Percentiles rank a stretch among this genome's conserved stretches.
These are phyloP conservation scores for Galbula dea DNA, from an alignment of 2,113 vertebrate species.

Conservation along the genomic window DNA sequence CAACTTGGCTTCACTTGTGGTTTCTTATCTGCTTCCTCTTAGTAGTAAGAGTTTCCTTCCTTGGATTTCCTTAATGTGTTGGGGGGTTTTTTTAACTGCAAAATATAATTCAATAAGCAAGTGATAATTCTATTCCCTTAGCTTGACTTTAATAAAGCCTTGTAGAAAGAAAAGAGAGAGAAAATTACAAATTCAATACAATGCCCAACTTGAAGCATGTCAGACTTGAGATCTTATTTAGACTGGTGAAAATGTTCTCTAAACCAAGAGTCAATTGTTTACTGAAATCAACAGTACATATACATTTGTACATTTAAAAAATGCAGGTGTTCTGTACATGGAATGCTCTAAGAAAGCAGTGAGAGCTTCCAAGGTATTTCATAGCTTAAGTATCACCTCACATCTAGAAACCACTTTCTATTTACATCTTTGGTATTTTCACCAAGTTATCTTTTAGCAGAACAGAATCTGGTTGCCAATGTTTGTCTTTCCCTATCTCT, in stretches of 20 bases:
- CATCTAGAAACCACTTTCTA: neutral
- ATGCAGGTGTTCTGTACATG: neutral
- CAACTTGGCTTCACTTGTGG: constrained; percentile 8
- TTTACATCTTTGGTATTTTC: neutral
- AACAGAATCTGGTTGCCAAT: neutral
- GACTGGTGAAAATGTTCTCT: neutral
- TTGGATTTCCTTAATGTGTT: neutral
- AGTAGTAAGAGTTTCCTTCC: constrained; percentile 44
- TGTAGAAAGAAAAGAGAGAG: neutral
- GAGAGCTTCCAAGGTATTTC: neutral
- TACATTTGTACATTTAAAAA: neutral
- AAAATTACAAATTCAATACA: neutral
- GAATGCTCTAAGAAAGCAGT: neutral
- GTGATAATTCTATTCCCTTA: neutral
- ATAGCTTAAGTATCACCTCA: neutral
- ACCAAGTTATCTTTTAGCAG: neutral
- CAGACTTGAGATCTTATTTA: neutral
- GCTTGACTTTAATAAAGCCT: neutral
- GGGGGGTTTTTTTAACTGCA: neutral
- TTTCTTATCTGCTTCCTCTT: constrained; percentile 55
- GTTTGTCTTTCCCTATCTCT: neutral
- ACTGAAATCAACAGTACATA: neutral
- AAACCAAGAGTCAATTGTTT: neutral
- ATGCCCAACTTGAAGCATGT: neutral
- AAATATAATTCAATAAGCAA: neutral